These are phyloP conservation scores for Asteroscopus sphinx DNA, from an alignment of 2,888 invertebrate species.

Conservation along the genomic window DNA sequence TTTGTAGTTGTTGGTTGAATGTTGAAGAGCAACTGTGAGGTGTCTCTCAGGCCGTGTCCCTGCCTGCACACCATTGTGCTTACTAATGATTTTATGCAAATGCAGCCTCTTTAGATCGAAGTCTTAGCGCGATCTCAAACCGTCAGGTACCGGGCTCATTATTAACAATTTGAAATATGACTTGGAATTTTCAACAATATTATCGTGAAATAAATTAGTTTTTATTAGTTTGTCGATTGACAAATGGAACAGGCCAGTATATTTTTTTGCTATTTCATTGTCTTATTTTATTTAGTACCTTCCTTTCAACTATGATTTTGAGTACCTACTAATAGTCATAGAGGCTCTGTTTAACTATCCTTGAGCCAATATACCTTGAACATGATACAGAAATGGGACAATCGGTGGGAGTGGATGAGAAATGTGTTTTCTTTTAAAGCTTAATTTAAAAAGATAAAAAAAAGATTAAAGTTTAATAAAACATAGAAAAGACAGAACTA, in stretches of 20 bases:
- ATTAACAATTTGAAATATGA: constrained; percentile 89
- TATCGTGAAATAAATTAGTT: constrained; percentile 78
- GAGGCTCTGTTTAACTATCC: no score
- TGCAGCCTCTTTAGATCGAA: constrained; percentile 90
- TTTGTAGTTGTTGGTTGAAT: constrained; percentile 62
- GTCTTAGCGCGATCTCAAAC: constrained; percentile 89
- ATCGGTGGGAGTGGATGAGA: no score
- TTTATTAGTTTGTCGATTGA: constrained; percentile 72
- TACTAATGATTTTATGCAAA: constrained; percentile 90
- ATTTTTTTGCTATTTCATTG: constrained; percentile 2
- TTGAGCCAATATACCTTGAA: no score
- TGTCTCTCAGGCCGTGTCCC: constrained; percentile 86
- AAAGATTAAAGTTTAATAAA: no score
- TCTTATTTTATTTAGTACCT: no score
- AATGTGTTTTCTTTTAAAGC: no score
- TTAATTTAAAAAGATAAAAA: no score
- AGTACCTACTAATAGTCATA: no score
- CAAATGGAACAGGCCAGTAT: constrained; percentile 43
- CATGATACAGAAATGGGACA: no score
- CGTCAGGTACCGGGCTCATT: constrained; percentile 89
- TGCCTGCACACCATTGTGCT: constrained; percentile 89
- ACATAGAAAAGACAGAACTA: no score
- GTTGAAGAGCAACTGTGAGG: constrained; percentile 81
- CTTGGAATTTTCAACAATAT: constrained; percentile 82
- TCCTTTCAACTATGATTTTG: no score